A percentile compares a stretch with the other conserved stretches of the same genome.
Evolutionary conservation across 2,888 invertebrate genomes (phyloP).

Genomic region (Eupithecia vulgata): DNA sequence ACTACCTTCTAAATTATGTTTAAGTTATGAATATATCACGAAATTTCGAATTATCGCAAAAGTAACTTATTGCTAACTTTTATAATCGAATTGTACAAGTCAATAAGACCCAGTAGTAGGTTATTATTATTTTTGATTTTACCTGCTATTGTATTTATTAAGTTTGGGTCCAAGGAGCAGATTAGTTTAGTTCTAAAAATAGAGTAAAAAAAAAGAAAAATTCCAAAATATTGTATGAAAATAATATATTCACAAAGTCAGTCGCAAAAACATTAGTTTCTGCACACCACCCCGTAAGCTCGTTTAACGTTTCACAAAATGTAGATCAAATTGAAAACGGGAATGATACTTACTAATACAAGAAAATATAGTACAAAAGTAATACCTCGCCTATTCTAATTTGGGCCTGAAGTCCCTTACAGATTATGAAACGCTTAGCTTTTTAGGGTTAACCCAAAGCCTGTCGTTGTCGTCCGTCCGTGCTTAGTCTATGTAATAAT

Average conservation of each 20-base stretch:
- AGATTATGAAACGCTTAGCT: slow-evolving; percentile 76
- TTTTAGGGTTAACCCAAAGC: slow-evolving; percentile 43
- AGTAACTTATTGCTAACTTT: too few species aligned
- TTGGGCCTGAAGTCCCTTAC: slow-evolving; percentile 74
- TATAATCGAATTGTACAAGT: too few species aligned
- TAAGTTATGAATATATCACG: too few species aligned
- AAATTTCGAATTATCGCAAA: too few species aligned
- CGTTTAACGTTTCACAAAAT: slow-evolving; percentile 79
- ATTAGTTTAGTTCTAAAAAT: not conserved
- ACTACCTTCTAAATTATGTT: not conserved
- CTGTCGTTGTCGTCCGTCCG: slow-evolving; percentile 60
- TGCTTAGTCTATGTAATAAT: slow-evolving; percentile 73
- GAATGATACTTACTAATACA: slow-evolving; percentile 68
- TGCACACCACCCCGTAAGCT: slow-evolving; percentile 68
- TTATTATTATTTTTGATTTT: not conserved
- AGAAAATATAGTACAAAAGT: slow-evolving; percentile 81
- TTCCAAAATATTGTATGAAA: slow-evolving; percentile 56
- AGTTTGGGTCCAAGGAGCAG: not conserved
- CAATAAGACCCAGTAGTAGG: too few species aligned
- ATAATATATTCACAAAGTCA: slow-evolving; percentile 71
- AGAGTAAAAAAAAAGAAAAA: not conserved
- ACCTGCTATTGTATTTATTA: not conserved
- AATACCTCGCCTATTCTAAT: slow-evolving; percentile 50
- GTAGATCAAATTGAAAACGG: slow-evolving; percentile 61
- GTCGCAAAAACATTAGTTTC: slow-evolving; percentile 69